These are phyloP conservation scores for Osmoderma eremita DNA, from an alignment of 2,888 invertebrate genomes.

Conservation along the genomic window DNA sequence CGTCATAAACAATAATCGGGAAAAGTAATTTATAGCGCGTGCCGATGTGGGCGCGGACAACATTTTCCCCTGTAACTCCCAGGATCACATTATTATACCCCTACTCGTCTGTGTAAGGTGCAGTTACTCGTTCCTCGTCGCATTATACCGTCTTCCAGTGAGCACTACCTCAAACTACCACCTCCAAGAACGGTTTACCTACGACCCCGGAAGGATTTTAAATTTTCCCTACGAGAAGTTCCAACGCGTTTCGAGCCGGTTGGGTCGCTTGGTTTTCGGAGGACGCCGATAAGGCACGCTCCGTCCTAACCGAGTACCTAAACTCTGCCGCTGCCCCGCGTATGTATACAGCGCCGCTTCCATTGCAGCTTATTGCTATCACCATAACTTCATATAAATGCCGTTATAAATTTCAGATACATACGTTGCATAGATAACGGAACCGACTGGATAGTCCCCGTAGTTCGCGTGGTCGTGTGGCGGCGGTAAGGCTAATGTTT, in stretches of 20 bases:
- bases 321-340: conserved; percentile 6
- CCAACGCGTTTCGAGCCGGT: conserved; percentile 4
- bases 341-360: conserved; percentile 8
- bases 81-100: conserved; percentile 10
- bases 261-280: conserved; percentile 31
- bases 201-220: conserved; percentile 37
- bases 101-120: background rate
- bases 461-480: conserved; percentile 8
- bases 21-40: conserved; percentile 46
- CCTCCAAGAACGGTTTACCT: conserved; percentile 36
- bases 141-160: conserved; percentile 6
- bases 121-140: conserved; percentile 11
- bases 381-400: conserved; percentile 37
- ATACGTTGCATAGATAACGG: conserved; percentile 34
- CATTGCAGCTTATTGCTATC: conserved; percentile 34
- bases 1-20: conserved; percentile 45
- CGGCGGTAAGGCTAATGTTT: conserved; percentile 20
- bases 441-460: conserved; percentile 4
- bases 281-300: conserved; percentile 50
- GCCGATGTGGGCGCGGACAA: conserved; percentile 36
- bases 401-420: conserved; percentile 31
- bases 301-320: conserved; percentile 35
- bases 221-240: conserved; percentile 32
- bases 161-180: background rate
- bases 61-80: conserved; percentile 19